These are phyloP conservation scores for Loris lydekkerianus DNA, from an alignment of 2,797 vertebrate genomes.

Conservation along the genomic window DNA sequence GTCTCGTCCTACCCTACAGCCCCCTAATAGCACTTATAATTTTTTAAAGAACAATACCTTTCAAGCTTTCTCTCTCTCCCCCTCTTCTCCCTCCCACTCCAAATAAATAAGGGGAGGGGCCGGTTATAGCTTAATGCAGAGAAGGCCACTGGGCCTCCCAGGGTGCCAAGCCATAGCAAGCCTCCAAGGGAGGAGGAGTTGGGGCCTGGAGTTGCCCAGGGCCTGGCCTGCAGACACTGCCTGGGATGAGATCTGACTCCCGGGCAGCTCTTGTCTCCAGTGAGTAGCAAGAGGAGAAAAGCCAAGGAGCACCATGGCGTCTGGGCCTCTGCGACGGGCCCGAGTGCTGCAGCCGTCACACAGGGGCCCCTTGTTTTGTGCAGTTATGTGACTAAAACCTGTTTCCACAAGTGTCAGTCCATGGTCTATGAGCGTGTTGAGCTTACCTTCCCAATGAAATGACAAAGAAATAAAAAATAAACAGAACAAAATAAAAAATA, in stretches of 20 bases:
- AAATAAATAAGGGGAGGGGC: neutral
- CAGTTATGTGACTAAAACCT: neutral
- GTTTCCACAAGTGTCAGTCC: neutral
- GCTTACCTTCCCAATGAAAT: constrained; percentile 76
- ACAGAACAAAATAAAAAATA: constrained; percentile 35
- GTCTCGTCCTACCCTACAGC: neutral
- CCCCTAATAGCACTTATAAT: neutral
- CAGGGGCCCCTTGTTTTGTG: neutral
- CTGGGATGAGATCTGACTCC: too few relatives aligned
- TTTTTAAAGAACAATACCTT: neutral
- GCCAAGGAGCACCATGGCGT: neutral
- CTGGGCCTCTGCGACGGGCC: neutral
- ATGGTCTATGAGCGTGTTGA: neutral
- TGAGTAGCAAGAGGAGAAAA: neutral
- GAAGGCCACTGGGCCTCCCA: constrained; percentile 62
- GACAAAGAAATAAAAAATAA: constrained; percentile 35
- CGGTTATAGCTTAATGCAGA: neutral
- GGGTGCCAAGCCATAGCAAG: constrained; percentile 61
- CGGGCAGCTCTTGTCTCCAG: neutral
- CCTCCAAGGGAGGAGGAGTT: neutral
- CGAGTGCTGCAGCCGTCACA: neutral
- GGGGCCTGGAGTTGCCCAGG: neutral
- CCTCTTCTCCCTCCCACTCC: neutral
- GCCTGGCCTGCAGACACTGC: neutral
- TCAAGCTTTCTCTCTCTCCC: neutral